phyloP scores from a whole-genome alignment of 2,113 vertebrate species.

The Bothrops jararaca region DNA sequence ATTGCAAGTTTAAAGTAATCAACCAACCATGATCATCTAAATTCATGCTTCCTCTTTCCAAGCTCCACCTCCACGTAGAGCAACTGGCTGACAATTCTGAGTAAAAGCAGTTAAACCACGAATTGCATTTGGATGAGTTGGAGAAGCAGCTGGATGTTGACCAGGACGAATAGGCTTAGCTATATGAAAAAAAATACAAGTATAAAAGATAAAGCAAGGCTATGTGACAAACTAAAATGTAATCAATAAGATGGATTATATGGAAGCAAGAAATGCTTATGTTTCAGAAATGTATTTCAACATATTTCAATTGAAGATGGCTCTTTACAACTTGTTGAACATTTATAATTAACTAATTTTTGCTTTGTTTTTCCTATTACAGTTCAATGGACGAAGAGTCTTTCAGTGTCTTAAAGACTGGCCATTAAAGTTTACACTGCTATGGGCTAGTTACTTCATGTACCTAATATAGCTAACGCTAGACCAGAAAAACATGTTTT shows the following conservation, averaged over 20 bases:
- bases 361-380: neutral
- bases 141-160: conserved; percentile 88
- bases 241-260: neutral
- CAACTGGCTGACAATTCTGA: conserved; percentile 80
- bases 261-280: neutral
- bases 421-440: neutral
- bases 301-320: neutral
- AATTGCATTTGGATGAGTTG: conserved; percentile 82
- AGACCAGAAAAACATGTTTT: neutral
- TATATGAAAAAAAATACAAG: conserved; percentile 58
- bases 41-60: conserved; percentile 83
- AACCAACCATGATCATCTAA: neutral
- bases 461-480: neutral
- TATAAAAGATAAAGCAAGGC: neutral
- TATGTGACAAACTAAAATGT: neutral
- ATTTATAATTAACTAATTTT: neutral
- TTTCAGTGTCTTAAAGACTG: neutral
- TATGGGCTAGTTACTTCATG: neutral
- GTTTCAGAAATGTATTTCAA: too few species aligned
- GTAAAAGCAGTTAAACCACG: conserved; percentile 82
- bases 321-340: neutral
- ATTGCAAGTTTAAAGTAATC: neutral
- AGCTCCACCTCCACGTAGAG: conserved; percentile 77
- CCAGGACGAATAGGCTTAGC: conserved; percentile 97
- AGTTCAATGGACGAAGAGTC: neutral